Evolutionary conservation across 2,888 invertebrate species (phyloP).

Genomic region (Protodeltote pygarga): DNA sequence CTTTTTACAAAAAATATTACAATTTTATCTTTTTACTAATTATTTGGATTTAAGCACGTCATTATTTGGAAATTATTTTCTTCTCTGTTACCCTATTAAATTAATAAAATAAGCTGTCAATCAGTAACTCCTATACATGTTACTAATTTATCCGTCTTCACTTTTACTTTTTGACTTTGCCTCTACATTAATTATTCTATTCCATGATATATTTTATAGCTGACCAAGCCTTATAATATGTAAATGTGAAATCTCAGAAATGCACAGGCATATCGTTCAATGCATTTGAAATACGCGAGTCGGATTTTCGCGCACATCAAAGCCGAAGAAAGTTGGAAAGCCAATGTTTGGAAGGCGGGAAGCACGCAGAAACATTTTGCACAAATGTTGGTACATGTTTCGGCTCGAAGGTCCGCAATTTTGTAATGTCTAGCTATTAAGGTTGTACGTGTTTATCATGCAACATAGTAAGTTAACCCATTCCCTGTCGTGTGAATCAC

Average conservation of each 20-base stretch:
- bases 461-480: too few species aligned
- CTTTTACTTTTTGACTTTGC: too few species aligned
- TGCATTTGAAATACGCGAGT: slow-evolving; percentile 39
- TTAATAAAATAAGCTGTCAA: too few species aligned
- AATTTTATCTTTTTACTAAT: too few species aligned
- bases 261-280: slow-evolving; percentile 37
- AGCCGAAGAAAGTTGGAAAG: slow-evolving; percentile 45
- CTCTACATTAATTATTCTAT: slow-evolving; percentile 24
- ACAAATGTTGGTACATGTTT: slow-evolving; percentile 34
- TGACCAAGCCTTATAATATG: slow-evolving; percentile 35
- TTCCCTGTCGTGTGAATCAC: too few species aligned
- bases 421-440: background rate
- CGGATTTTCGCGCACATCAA: slow-evolving; percentile 41
- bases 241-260: slow-evolving; percentile 30
- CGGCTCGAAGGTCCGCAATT: slow-evolving; percentile 12
- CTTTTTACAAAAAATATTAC: too few species aligned
- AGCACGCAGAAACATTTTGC: slow-evolving; percentile 36
- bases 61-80: too few species aligned
- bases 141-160: too few species aligned
- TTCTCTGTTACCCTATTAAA: too few species aligned
- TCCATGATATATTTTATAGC: slow-evolving; percentile 23
- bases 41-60: too few species aligned
- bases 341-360: slow-evolving; percentile 35
- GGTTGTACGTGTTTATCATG: too few species aligned
- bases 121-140: too few species aligned